Conservation (phyloP, 2,113 vertebrate species). For the Oxyruncus cristatus region DNA sequence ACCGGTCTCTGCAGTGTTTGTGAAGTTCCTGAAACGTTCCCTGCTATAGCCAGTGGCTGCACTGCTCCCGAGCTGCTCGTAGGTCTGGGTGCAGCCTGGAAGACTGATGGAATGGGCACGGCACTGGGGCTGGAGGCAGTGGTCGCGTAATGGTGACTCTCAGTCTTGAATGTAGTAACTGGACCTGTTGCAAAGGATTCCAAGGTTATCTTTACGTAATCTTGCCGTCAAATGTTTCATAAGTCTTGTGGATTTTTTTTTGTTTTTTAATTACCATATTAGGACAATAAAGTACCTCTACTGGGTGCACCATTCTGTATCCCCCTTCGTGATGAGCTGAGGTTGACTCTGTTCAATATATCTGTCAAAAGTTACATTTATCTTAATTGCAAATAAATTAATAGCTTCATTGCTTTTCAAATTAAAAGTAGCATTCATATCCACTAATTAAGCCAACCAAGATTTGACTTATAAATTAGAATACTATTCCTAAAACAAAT, state of each 20-base stretch:
- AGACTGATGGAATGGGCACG: constrained; percentile 59
- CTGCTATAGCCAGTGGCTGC: constrained; percentile 70
- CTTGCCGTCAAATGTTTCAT: background rate
- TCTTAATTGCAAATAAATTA: constrained; percentile 49
- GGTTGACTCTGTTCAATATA: constrained; percentile 79
- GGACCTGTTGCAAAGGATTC: constrained; percentile 73
- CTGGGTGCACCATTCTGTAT: constrained; percentile 79
- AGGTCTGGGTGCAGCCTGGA: constrained; percentile 71
- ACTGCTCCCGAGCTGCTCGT: constrained; percentile 52
- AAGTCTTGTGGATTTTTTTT: constrained; percentile 34
- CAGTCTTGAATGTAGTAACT: constrained; percentile 68
- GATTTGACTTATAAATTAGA: background rate
- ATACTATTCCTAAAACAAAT: background rate
- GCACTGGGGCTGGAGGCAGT: constrained; percentile 63
- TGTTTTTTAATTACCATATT: constrained; percentile 56
- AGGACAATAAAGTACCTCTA: constrained; percentile 76
- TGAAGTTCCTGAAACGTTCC: constrained; percentile 61
- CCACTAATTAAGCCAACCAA: background rate
- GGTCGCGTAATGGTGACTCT: constrained; percentile 63
- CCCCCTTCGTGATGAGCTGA: constrained; percentile 71
- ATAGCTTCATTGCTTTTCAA: constrained; percentile 14
- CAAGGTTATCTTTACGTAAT: constrained; percentile 23
- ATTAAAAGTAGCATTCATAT: constrained; percentile 14
- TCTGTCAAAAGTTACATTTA: constrained; percentile 74
- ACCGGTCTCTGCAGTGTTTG: constrained; percentile 50